phyloP scores from a whole-genome alignment of 2,113 vertebrate genomes.

The Mormyrus lacerda region DNA sequence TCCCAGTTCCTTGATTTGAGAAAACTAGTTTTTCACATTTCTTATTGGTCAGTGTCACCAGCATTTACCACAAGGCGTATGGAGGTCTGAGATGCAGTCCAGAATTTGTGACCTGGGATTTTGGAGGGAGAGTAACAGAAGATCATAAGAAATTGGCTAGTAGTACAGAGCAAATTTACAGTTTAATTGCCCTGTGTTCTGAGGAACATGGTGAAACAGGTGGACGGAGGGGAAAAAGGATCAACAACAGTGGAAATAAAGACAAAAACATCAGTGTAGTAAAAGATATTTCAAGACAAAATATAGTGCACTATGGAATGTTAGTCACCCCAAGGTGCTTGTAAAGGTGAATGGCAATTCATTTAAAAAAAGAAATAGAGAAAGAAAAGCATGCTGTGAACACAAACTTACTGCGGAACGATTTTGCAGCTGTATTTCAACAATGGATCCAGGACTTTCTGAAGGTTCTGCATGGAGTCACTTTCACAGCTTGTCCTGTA shows the following conservation, averaged over 20 bases:
- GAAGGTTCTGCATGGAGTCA: conserved; percentile 42
- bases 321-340: neutral
- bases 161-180: neutral
- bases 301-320: neutral
- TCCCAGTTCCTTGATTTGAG: neutral
- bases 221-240: neutral
- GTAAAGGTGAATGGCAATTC: neutral
- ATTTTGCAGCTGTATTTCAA: conserved; percentile 46
- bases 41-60: conserved; percentile 34
- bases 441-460: conserved; percentile 26
- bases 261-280: neutral
- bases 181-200: neutral
- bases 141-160: neutral
- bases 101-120: conserved; percentile 36
- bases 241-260: neutral
- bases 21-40: neutral
- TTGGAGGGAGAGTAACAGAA: neutral
- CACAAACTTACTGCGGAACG: conserved; percentile 45
- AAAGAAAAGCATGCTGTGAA: neutral
- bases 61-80: conserved; percentile 39
- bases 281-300: neutral
- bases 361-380: neutral
- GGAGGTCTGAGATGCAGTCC: conserved; percentile 27
- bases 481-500: conserved; percentile 45
- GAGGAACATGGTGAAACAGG: neutral